Evolutionary conservation across 2,797 vertebrate genomes (phyloP), one percentile per base, ranked within the genome.

Genomic region (Fundulus diaphanus): DNA sequence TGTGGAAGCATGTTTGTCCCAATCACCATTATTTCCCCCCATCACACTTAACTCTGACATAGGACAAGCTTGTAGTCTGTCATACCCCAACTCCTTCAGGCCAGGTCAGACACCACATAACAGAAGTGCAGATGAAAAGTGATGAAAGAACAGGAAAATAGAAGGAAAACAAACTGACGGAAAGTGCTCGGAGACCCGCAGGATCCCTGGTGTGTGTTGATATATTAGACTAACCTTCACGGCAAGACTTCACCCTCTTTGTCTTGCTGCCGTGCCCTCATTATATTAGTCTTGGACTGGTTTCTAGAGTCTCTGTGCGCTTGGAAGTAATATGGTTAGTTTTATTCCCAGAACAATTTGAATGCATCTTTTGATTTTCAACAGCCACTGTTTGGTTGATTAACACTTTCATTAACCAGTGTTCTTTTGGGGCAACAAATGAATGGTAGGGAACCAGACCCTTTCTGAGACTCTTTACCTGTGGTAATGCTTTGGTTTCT

Each of bases 211-310:
- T 48, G 74, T 59, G 70, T 70, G 81, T 65, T 88, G 85, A 90
- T 85, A 67, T 83, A 85, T 86, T 79, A 84, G 67, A 69, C 70
- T 83, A 76, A 87, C 85, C 83, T 89, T 86, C 87, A 85, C 13
- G 29, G 82, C 51, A 76, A 78, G 77, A 89, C 88, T 88, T 83
- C 77, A 84, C 74, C 73, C 82, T 73, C 65, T 65, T 48, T 70
- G 70, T 82, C 74, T 78, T 75, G 59, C 73, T 80, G 77, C 81
- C 82, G 63, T 78, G 80, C 56, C 80, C 79, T 88, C 78, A 79
- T 88, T 83, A 78, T 49, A 59, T 70, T 8, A 29, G 37, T 66
- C 77, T 35, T 67, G 68, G 76, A 78, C 66, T 70, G 49, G 20
- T 73, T 37, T 31, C 72, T 75, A 70, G 35, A 72, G 35, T 33